These are phyloP conservation scores for Atherix ibis DNA, from an alignment of 2,888 invertebrate genomes.

Conservation along the genomic window DNA sequence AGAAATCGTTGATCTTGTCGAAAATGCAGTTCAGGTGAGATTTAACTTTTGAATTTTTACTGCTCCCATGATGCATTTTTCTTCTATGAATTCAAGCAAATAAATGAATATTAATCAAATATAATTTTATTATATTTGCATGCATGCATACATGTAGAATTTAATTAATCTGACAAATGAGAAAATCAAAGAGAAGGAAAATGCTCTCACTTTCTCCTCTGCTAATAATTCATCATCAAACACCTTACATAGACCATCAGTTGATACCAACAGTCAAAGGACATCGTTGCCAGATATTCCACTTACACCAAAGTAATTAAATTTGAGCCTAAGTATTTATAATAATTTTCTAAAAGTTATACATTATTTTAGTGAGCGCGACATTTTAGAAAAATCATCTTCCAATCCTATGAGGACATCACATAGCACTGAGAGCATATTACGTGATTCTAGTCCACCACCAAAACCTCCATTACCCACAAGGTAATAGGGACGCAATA, in stretches of 20 bases:
- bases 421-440: conserved; percentile 67
- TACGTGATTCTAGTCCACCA: conserved; percentile 57
- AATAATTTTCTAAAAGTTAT: neutral
- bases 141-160: conserved; percentile 36
- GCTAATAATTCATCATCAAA: conserved; percentile 18
- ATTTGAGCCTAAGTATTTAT: conserved; percentile 20
- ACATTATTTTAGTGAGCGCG: conserved; percentile 23
- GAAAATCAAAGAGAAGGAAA: conserved; percentile 50
- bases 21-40: conserved; percentile 52
- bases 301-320: conserved; percentile 60
- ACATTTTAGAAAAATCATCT: conserved; percentile 32
- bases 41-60: conserved; percentile 3
- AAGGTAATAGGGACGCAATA: conserved; percentile 34
- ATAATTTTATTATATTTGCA: conserved; percentile 3
- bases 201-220: conserved; percentile 15
- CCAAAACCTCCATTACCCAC: conserved; percentile 82
- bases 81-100: neutral
- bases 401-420: conserved; percentile 52
- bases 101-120: neutral
- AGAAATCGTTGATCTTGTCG: conserved; percentile 52
- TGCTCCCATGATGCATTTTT: too few species aligned
- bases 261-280: conserved; percentile 40
- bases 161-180: conserved; percentile 66
- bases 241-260: conserved; percentile 23
- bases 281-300: conserved; percentile 67